Evolutionary conservation across 2,113 vertebrate genomes (phyloP).

Genomic region (Limanda limanda): DNA sequence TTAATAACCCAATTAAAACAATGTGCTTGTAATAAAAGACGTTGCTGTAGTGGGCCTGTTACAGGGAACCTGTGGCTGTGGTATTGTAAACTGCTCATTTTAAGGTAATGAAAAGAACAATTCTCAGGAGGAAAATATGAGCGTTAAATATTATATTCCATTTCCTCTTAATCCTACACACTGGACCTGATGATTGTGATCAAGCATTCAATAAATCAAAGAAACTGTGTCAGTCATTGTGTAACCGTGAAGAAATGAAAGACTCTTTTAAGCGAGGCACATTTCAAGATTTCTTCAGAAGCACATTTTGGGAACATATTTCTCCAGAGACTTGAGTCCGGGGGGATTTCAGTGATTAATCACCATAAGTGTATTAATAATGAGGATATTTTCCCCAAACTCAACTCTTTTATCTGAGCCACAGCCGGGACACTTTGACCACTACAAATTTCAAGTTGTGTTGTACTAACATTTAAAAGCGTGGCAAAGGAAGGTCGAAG

Average conservation of each 20-base stretch:
- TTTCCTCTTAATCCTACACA: too few relatives aligned
- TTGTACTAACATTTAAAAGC: conserved; percentile 10
- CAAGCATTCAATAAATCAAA: neutral
- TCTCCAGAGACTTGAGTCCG: neutral
- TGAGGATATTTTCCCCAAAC: conserved; percentile 1
- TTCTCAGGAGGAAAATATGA: too few relatives aligned
- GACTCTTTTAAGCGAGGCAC: neutral
- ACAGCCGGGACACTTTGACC: neutral
- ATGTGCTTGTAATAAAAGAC: too few relatives aligned
- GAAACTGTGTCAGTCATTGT: neutral
- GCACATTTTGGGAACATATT: neutral
- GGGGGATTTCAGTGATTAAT: neutral
- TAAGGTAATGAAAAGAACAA: too few relatives aligned
- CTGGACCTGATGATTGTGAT: too few relatives aligned
- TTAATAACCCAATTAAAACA: too few relatives aligned
- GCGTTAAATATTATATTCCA: too few relatives aligned
- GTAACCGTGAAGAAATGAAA: neutral
- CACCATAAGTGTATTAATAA: neutral
- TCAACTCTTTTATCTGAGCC: neutral
- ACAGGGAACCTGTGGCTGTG: too few relatives aligned
- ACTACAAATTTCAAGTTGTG: neutral
- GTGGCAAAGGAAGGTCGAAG: neutral
- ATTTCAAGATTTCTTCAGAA: conserved; percentile 22
- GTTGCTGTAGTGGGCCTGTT: too few relatives aligned
- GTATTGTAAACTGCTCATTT: too few relatives aligned